These are phyloP conservation scores for Sebastes melanostomus DNA, from an alignment of 2,797 vertebrate genomes.

Conservation along the genomic window DNA sequence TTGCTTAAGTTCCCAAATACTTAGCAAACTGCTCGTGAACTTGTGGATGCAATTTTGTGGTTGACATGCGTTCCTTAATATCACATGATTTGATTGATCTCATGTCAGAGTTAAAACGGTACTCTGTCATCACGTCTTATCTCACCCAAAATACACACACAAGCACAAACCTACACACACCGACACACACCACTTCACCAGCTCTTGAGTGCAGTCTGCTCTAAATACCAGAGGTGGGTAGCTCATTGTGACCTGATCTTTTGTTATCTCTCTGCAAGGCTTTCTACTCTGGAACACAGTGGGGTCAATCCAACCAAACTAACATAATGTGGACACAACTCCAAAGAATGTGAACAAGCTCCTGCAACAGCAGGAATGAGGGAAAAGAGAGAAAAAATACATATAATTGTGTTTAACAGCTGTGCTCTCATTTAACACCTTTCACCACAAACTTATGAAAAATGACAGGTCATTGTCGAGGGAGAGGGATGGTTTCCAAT, in stretches of 20 bases:
- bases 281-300: background rate
- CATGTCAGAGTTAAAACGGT: background rate
- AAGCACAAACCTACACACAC: background rate
- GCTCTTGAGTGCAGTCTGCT: slow-evolving; percentile 12
- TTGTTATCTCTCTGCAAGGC: background rate
- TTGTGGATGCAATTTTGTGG: background rate
- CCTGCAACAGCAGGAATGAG: background rate
- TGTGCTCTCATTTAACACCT: background rate
- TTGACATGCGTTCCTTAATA: background rate
- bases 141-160: background rate
- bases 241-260: slow-evolving; percentile 14
- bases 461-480: background rate
- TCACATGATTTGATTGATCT: background rate
- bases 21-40: background rate
- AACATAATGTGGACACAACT: background rate
- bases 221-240: slow-evolving; percentile 43
- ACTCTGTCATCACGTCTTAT: background rate
- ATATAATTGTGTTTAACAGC: background rate
- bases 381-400: background rate
- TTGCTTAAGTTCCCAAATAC: background rate
- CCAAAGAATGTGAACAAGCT: background rate
- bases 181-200: background rate
- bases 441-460: background rate
- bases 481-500: background rate
- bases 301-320: background rate